Base-by-base conservation (phyloP, 1,140 invertebrate species). In the Drosophila hydei region DNA sequence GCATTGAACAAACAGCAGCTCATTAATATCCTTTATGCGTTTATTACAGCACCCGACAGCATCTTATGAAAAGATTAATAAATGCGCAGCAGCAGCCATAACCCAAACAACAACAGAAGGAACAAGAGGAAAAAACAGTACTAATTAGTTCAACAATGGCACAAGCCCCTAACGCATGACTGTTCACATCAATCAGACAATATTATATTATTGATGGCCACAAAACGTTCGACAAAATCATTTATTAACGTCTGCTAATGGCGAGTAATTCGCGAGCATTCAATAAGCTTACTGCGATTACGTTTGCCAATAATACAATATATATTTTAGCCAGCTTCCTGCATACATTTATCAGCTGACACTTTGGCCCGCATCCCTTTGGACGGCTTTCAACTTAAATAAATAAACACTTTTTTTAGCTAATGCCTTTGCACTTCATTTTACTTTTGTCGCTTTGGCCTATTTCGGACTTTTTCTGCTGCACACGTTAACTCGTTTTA, bases 21-120 rank as follows among this genome's bases (percentile, higher is more conserved):
- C 81, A 87, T 85, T 87, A 88, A 88, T 88, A 88, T 88, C 83
- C 83, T 88, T 88, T 88, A 88, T 88, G 75, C 83, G 83, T 88
- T 88, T 88, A 88, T 88, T 89, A 88, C 79, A 88, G 67, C 74
- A 75, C 30, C 38, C 62, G 58, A 61, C 75, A 75, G 61, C 67
- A 75, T 60, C 77, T 85, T 79, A 80, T 75, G 80, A 61, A 77
- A 70, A 80, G 64, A 85, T 85, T 75, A 77, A 85, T 85, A 85
- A 85, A 87, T 70, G 80, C 77, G 63, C 55, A 65, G 19, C 67
- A 54, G 33, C 45, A 63, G 21, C 45, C 33, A 70, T 45, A 59
- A n/a, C 27, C 58, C 3, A 1, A 68, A 18, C 47, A 61, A 60
- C 12, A 69, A 42, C 33, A 55, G 60, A 23, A 60, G 55, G 11